Conservation (phyloP, 2,797 vertebrate species). For the Pogonophryne albipinna region DNA sequence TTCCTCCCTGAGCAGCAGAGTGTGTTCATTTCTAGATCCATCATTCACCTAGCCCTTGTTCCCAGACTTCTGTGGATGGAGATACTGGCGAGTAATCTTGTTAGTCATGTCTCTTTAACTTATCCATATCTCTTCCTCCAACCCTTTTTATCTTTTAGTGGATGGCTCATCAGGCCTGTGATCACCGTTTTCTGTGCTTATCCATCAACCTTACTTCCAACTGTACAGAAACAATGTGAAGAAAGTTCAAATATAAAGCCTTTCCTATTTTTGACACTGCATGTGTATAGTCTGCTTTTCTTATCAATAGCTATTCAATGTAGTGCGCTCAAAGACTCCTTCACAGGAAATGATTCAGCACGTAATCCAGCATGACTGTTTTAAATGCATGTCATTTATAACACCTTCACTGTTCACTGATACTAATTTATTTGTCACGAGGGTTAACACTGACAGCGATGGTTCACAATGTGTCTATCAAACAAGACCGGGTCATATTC, state of each 20-base stretch:
- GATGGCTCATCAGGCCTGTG: not conserved
- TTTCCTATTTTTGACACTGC: too few relatives aligned
- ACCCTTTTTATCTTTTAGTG: not conserved
- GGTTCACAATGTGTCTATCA: not conserved
- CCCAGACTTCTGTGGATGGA: constrained; percentile 4
- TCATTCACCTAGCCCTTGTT: constrained; percentile 13
- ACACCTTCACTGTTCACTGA: not conserved
- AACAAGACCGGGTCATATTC: not conserved
- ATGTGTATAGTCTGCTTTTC: not conserved
- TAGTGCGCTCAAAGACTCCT: too few relatives aligned
- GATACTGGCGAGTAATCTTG: constrained; percentile 18
- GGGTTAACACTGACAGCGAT: not conserved
- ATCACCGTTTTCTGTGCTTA: not conserved
- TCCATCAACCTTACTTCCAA: not conserved
- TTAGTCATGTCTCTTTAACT: constrained; percentile 1
- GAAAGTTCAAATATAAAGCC: not conserved
- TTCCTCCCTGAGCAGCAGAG: constrained; percentile 22
- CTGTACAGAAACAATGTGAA: not conserved
- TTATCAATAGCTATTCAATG: not conserved
- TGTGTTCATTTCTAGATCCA: constrained; percentile 48
- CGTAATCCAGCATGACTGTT: too few relatives aligned
- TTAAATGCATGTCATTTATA: not conserved
- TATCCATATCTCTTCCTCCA: not conserved
- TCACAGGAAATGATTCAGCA: too few relatives aligned
- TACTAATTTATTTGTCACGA: too few relatives aligned